Base-by-base conservation (phyloP, 1,140 invertebrate species). In the Caerostris darwini region DNA sequence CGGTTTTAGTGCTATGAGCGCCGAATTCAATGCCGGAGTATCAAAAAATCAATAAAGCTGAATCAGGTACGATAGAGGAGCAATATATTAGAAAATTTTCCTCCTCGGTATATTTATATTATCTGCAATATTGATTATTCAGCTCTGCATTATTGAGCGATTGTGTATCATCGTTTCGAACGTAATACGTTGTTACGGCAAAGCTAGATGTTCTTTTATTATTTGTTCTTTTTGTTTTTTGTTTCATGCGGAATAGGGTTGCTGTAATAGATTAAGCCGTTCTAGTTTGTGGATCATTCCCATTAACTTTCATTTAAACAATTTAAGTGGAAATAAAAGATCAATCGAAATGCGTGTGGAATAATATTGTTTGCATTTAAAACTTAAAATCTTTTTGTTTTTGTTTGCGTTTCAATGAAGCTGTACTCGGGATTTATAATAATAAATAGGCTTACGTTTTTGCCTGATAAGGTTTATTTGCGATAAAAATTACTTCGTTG, bases 31-130 rank as follows among this genome's bases (percentile, higher is more conserved):
- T 56, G 77, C 50, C 59, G 34, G 53, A 94, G 86, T 81, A 94
- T 94, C 92, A 94, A 94, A 94, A 94, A 94, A 94, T 94, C 92
- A 94, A 94, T 94, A 94, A 81, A 69, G 64, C 92, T 88, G 92
- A 94, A 88, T 94, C 92, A 94, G 92, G 86, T 94, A 83, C 12
- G 56, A 85, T 77, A 91, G 67, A 17, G 17, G 83, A 94, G 85
- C 59, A 88, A 94, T 94, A 94, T 94, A 94, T 94, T 94, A 88
- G 85, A 94, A 94, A 90, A 87, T 94, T 94, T 83, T 61, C 77
- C 69, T 50, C 53, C 5, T 34, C 34, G 54, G 69, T 82, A 89
- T 88, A 94, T 94, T 94, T 94, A 94, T 94, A 94, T 94, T 94
- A 88, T 88, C 92, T 94, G 85, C 92, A 94, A 94, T 94, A 94